phyloP scores from a whole-genome alignment of 2,797 vertebrate genomes.

The Dicrostonyx torquatus region DNA sequence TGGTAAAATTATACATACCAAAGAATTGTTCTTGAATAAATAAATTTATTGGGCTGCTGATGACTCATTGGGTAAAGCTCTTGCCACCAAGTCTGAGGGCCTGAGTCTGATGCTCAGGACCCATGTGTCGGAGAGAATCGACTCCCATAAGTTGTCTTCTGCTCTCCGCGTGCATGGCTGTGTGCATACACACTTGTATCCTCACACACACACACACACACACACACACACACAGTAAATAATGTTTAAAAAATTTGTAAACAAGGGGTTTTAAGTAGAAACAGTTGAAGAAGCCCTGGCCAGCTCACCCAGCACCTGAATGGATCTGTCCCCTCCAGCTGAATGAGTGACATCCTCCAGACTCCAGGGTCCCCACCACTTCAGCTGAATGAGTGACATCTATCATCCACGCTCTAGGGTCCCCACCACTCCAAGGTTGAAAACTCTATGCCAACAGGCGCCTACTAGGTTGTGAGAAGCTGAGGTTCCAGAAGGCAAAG shows the following conservation, averaged over 20 bases:
- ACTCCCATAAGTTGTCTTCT: background rate
- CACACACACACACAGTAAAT: background rate
- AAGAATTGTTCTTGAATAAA: background rate
- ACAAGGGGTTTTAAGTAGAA: background rate
- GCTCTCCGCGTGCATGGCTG: background rate
- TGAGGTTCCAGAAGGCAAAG: background rate
- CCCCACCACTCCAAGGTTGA: background rate
- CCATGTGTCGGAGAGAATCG: background rate
- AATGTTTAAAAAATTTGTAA: background rate
- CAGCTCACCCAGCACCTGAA: too few relatives aligned
- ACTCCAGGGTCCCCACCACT: background rate
- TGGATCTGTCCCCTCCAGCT: accelerated
- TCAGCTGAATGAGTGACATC: accelerated
- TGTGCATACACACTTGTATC: background rate
- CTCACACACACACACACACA: too few relatives aligned
- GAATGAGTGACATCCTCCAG: background rate
- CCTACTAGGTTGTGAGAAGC: background rate
- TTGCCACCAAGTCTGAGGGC: background rate
- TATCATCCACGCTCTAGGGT: too few relatives aligned
- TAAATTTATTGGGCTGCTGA: background rate
- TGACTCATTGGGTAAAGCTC: background rate
- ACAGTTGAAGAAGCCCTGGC: background rate
- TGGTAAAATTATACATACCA: background rate
- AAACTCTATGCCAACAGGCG: background rate
- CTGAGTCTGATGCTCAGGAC: background rate